Conservation (phyloP, 2,888 invertebrate genomes). For the Neelides folsomi region DNA sequence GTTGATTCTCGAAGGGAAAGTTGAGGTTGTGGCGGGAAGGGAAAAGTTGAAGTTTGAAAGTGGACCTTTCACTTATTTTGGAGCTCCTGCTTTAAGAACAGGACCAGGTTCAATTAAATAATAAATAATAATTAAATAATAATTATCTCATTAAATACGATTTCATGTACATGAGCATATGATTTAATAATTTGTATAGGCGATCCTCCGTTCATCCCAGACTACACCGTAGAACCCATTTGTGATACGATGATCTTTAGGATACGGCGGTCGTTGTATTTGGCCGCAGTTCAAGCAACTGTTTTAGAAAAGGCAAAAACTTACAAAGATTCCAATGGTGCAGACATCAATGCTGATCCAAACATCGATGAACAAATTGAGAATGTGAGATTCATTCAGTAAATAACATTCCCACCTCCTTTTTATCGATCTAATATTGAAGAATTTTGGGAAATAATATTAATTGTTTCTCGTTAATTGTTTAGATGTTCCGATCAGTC, state of each 20-base stretch:
- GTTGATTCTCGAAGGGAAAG: slow-evolving; percentile 83
- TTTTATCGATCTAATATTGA: no score
- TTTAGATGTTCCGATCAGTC: no score
- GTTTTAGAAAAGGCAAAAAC: slow-evolving; percentile 62
- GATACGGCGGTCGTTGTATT: slow-evolving; percentile 68
- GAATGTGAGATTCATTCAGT: slow-evolving; percentile 13
- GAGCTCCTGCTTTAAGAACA: slow-evolving; percentile 58
- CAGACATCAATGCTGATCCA: slow-evolving; percentile 45
- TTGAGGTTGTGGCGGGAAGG: slow-evolving; percentile 82
- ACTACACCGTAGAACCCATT: slow-evolving; percentile 75
- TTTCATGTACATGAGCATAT: no score
- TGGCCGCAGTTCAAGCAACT: slow-evolving; percentile 80
- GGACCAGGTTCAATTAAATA: not conserved
- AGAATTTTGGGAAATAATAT: no score
- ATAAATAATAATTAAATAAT: not conserved
- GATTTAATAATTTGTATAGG: no score
- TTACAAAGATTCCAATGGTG: slow-evolving; percentile 42
- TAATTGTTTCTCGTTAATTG: no score
- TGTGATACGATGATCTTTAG: slow-evolving; percentile 73
- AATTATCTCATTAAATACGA: not conserved
- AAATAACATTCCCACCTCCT: no score
- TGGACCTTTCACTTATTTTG: slow-evolving; percentile 93
- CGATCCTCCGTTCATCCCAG: slow-evolving; percentile 77
- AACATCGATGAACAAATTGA: slow-evolving; percentile 57
- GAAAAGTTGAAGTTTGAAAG: slow-evolving; percentile 87